These are phyloP conservation scores for Zoanthus gigantus DNA, from an alignment of 92 coral and sea anemone genomes.

Conservation along the genomic window DNA sequence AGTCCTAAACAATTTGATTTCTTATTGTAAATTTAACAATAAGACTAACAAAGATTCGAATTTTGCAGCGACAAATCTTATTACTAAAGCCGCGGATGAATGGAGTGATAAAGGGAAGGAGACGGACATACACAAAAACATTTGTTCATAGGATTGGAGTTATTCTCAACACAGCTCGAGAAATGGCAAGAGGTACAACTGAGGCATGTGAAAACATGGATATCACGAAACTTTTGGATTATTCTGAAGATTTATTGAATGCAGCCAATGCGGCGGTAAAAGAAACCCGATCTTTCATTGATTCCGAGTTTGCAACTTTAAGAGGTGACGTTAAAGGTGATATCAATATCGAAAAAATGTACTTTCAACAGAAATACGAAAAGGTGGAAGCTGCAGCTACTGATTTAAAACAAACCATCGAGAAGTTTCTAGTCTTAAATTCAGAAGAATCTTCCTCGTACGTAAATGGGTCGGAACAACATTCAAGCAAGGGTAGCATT, in stretches of 20 bases:
- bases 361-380: slow-evolving; percentile 28
- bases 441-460: background rate
- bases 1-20: background rate
- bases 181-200: slow-evolving; percentile 27
- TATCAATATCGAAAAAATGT: background rate
- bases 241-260: slow-evolving; percentile 32
- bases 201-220: slow-evolving; percentile 34
- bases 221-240: slow-evolving; percentile 33
- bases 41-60: background rate
- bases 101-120: background rate
- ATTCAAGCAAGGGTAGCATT: background rate
- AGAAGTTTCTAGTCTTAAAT: background rate
- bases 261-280: slow-evolving; percentile 27
- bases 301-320: slow-evolving; percentile 12
- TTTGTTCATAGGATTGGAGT: slow-evolving; percentile 23
- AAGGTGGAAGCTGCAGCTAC: slow-evolving; percentile 20
- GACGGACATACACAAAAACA: slow-evolving; percentile 27
- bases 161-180: slow-evolving; percentile 40
- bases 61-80: slow-evolving; percentile 13
- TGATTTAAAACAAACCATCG: slow-evolving; percentile 14
- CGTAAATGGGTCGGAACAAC: background rate
- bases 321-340: background rate
- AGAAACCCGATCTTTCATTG: slow-evolving; percentile 16
- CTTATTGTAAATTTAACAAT: background rate
- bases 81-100: background rate